phyloP scores from a whole-genome alignment of 2,888 invertebrate species.

The Tridacna crocea region DNA sequence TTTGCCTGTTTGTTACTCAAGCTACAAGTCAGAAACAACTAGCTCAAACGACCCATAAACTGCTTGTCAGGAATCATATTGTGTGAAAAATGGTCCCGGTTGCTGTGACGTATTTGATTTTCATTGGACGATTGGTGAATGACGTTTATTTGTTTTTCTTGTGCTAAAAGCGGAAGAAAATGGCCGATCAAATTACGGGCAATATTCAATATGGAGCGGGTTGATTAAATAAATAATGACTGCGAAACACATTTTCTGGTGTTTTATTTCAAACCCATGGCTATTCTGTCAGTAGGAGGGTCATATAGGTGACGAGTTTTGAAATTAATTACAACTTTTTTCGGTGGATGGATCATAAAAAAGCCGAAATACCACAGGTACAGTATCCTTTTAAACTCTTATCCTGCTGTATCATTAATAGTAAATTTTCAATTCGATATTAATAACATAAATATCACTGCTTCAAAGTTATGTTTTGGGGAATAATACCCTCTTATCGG shows the following conservation, averaged over 20 bases:
- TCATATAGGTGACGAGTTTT: conserved; percentile 26
- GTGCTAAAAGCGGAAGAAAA: conserved; percentile 55
- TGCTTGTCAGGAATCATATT: not conserved
- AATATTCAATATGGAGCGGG: conserved; percentile 33
- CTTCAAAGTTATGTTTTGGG: too few species aligned
- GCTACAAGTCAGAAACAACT: too few species aligned
- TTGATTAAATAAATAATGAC: conserved; percentile 54
- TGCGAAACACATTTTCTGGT: conserved; percentile 28
- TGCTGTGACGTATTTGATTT: conserved; percentile 5
- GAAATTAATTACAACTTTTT: conserved; percentile 19
- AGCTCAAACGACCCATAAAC: too few species aligned
- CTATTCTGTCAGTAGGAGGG: conserved; percentile 40
- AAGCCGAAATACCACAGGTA: too few species aligned
- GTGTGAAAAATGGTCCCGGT: conserved; percentile 11
- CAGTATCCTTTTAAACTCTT: too few species aligned
- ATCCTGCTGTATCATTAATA: too few species aligned
- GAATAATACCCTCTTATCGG: too few species aligned
- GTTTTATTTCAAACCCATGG: conserved; percentile 28
- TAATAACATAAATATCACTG: too few species aligned
- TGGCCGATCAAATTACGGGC: conserved; percentile 45
- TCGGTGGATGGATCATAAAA: too few species aligned
- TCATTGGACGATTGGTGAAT: conserved; percentile 28
- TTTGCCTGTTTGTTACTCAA: too few species aligned
- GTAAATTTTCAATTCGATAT: too few species aligned
- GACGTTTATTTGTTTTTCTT: conserved; percentile 60